These are phyloP conservation scores for Sesamia nonagrioides DNA, from an alignment of 1,140 invertebrate genomes.

Conservation along the genomic window DNA sequence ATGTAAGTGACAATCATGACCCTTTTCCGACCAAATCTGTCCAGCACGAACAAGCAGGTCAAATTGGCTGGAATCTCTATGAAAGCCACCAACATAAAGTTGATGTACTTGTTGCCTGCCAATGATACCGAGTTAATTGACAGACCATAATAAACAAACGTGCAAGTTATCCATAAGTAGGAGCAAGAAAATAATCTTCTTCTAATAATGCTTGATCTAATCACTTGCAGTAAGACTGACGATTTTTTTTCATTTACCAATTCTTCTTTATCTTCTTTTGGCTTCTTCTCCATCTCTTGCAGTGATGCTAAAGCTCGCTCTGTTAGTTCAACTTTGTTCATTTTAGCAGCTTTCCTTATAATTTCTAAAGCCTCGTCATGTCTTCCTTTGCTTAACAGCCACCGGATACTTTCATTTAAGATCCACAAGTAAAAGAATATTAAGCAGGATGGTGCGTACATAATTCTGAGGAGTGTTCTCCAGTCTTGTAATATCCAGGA, in stretches of 20 bases:
- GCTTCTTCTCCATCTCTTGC: constrained; percentile 64
- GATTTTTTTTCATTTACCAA: constrained; percentile 40
- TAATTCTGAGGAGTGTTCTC: constrained; percentile 90
- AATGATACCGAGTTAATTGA: constrained; percentile 90
- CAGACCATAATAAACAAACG: constrained; percentile 91
- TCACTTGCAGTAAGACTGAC: constrained; percentile 69
- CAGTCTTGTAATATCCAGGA: constrained; percentile 92
- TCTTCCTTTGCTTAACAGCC: constrained; percentile 91
- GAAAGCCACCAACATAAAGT: constrained; percentile 88
- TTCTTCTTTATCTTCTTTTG: constrained; percentile 57
- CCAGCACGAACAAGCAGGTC: constrained; percentile 75
- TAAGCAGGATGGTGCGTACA: constrained; percentile 90
- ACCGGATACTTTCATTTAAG: constrained; percentile 91
- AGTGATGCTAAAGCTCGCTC: constrained; percentile 85
- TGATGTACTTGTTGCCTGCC: constrained; percentile 89
- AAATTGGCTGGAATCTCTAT: constrained; percentile 89
- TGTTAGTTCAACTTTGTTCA: constrained; percentile 90
- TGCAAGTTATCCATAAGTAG: constrained; percentile 83
- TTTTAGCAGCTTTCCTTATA: constrained; percentile 89
- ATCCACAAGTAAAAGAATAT: constrained; percentile 90
- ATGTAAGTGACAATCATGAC: constrained; percentile 78
- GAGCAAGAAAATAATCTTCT: constrained; percentile 75
- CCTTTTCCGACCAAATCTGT: constrained; percentile 78
- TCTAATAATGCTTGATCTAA: constrained; percentile 77
- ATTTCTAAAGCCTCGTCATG: constrained; percentile 88